Evolutionary conservation across 2,888 invertebrate genomes (phyloP), one percentile per base, ranked within the genome.

Genomic region (Leptodirus hochenwartii): DNA sequence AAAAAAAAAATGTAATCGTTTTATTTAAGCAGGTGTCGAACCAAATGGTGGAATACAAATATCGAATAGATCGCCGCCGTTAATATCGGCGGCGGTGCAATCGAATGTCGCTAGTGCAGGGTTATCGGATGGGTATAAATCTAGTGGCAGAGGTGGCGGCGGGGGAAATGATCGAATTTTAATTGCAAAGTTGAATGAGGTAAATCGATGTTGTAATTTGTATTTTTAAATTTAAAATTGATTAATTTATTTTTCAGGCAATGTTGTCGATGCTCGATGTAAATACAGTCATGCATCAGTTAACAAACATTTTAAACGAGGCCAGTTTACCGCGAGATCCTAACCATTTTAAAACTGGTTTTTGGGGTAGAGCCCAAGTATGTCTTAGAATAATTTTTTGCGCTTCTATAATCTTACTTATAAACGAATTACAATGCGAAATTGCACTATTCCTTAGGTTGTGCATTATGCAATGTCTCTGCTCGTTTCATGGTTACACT

Each of bases 401-500:
- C 20, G n/a, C n/a, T n/a, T 33, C n/a, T n/a, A n/a, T n/a, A n/a
- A n/a, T n/a, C n/a, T n/a, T n/a, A n/a, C n/a, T n/a, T n/a, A n/a
- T n/a, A n/a, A n/a, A n/a, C n/a, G n/a, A n/a, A n/a, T n/a, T n/a
- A n/a, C n/a, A n/a, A n/a, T n/a, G n/a, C n/a, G n/a, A n/a, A n/a
- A n/a, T 17, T 30, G 22, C 34, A 17, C 36, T 29, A 29, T 32
- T 15, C 28, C 34, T 13, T 37, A 68, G 67, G 76, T 87, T 34
- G 79, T 91, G 11, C 88, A 90, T 48, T 90, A 87, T 49, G 79
- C 87, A 10, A 80, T 91, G 77, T 80, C 85, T 10, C 62, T 91
- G 45, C 66, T 91, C 38, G 88, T 91, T 17, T 88, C 87, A 41
- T 88, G 90, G 80, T 77, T 87, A 23, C 87, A 87, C 47, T 84